A percentile compares a stretch with the other conserved stretches of the same genome.
These are phyloP conservation scores for Phyllostomus discolor DNA, from an alignment of 2,113 vertebrate genomes.

Conservation along the genomic window DNA sequence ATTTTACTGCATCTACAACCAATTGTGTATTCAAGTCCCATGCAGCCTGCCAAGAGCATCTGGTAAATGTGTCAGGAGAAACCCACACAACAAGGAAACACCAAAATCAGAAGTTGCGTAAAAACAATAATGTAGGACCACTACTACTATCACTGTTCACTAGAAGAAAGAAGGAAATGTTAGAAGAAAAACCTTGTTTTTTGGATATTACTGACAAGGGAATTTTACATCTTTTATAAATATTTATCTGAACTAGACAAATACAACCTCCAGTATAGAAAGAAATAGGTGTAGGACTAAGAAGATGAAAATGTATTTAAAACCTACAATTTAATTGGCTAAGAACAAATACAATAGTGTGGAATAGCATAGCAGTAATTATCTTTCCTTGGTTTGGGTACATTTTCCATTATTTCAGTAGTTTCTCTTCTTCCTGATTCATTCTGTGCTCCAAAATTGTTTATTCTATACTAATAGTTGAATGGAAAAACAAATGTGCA, in stretches of 20 bases:
- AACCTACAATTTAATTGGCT: not conserved
- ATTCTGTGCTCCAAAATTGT: conserved; percentile 4
- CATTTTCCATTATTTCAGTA: not conserved
- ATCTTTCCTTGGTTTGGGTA: not conserved
- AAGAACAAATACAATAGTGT: conserved; percentile 34
- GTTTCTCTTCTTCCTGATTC: conserved; percentile 29
- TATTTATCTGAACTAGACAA: conserved; percentile 5
- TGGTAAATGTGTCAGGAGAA: not conserved
- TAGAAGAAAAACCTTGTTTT: not conserved
- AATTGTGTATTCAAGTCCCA: not conserved
- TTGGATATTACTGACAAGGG: not conserved
- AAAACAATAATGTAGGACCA: conserved; percentile 1
- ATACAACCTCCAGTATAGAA: not conserved
- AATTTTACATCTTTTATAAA: conserved; percentile 45
- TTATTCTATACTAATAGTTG: conserved; percentile 20
- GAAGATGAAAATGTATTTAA: conserved; percentile 16
- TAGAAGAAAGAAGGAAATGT: not conserved
- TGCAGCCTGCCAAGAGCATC: not conserved
- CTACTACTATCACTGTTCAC: not conserved
- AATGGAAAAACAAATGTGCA: conserved; percentile 55
- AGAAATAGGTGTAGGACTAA: not conserved
- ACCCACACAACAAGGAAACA: conserved; percentile 14
- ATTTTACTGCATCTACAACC: conserved; percentile 42
- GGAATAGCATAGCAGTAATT: not conserved
- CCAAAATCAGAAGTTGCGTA: conserved; percentile 19